A percentile compares a stretch with the other conserved stretches of the same genome.
Evolutionary conservation across 2,113 vertebrate genomes (phyloP).

Genomic region (Castor canadensis): DNA sequence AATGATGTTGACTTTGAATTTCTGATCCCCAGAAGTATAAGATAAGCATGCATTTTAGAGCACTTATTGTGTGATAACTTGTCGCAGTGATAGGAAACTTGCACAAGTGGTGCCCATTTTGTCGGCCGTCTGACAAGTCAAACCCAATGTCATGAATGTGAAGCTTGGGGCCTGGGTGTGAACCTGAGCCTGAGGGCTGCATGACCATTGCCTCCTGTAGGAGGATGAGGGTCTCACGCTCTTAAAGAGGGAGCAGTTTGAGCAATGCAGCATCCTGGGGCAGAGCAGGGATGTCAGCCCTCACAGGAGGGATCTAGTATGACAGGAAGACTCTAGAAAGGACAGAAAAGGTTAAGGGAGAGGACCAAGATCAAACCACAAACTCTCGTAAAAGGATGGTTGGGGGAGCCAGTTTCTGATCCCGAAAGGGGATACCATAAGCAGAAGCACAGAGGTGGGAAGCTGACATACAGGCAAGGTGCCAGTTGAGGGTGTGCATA

Average conservation of each 20-base stretch:
- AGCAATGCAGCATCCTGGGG: too few species aligned
- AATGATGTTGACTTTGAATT: not conserved
- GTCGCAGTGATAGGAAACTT: not conserved
- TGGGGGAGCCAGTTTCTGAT: not conserved
- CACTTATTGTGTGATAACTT: not conserved
- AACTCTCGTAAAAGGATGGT: too few species aligned
- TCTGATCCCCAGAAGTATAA: not conserved
- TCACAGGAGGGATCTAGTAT: not conserved
- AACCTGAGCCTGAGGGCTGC: not conserved
- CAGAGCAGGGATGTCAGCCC: too few species aligned
- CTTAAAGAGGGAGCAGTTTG: not conserved
- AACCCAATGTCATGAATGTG: rapidly evolving
- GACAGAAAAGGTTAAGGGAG: not conserved
- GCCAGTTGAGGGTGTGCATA: too few species aligned
- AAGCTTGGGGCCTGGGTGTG: not conserved
- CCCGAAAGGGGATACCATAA: not conserved
- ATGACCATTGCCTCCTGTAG: too few species aligned
- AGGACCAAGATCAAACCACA: not conserved
- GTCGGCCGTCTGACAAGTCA: not conserved
- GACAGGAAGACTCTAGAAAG: not conserved
- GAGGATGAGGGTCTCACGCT: rapidly evolving
- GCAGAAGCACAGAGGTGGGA: too few species aligned
- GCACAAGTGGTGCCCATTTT: not conserved
- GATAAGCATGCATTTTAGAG: not conserved
- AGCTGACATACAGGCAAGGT: too few species aligned